Evolutionary conservation across 1,140 invertebrate genomes (phyloP), one percentile per base, ranked within the genome.

Genomic region (Lysiphlebus fabarum): DNA sequence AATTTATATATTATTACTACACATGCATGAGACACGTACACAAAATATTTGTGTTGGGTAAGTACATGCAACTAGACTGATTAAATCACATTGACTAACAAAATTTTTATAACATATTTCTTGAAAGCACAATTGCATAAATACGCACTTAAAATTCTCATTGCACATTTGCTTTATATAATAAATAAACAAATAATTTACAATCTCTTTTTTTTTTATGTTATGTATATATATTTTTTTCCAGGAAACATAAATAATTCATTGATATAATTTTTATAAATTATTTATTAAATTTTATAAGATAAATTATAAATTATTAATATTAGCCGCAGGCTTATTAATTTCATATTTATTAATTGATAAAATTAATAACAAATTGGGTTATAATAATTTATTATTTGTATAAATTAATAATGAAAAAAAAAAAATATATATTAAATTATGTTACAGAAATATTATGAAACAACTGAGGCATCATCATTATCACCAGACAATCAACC

Each of bases 31-130:
- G 61, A 48, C 45, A 55, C 56, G 45, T 37, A 62, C 54, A 58
- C 17, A 26, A n/a, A 61, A 34, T 57, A 59, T 49, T 49, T 2
- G 38, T 45, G 36, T 56, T 51, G 45, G 68, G 68, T 70, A 70
- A 70, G 68, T 68, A 70, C 53, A 10, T 45, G 37, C 49, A 40
- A 57, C 51, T 14, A 50, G 17, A 56, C 42, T 61, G 49, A 38
- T 54, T 49, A 42, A 50, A 55, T 34, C 26, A 53, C 36, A 10
- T 10, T 40, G 11, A 43, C 26, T 7, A 60, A 44, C 17, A 26
- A 26, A 26, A 7, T 10, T 48, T 48, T n/a, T 17, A 50, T 10
- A 36, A 11, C 48, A 6, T 4, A 5, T 10, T 1, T 26, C 17
- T 26, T 26, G 17, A 26, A n/a, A 9, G 44, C 14, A n/a, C 8